Conservation (phyloP, 2,888 invertebrate genomes). For the Rotaria sp. region DNA sequence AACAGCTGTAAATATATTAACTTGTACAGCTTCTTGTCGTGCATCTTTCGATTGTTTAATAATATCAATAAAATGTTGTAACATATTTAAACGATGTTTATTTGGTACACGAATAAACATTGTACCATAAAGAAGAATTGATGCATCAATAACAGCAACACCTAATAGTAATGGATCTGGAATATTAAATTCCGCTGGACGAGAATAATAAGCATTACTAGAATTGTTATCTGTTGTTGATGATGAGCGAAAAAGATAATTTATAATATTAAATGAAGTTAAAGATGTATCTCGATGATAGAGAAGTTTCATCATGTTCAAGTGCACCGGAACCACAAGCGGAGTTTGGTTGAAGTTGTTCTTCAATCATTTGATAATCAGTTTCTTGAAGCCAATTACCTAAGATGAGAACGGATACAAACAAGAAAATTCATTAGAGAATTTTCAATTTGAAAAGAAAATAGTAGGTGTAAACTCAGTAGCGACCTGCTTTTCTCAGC, state of each 20-base stretch:
- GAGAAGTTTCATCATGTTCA: slow-evolving; percentile 88
- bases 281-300: slow-evolving; percentile 58
- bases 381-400: slow-evolving; percentile 78
- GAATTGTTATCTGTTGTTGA: not conserved
- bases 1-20: slow-evolving; percentile 89
- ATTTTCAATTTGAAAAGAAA: too few relatives aligned
- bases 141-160: slow-evolving; percentile 88
- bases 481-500: too few relatives aligned
- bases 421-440: too few relatives aligned
- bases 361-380: slow-evolving; percentile 89
- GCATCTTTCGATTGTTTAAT: slow-evolving; percentile 65
- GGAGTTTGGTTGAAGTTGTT: slow-evolving; percentile 89
- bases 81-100: slow-evolving; percentile 91
- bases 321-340: slow-evolving; percentile 89
- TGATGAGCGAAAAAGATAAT: slow-evolving; percentile 1
- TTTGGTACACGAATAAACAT: slow-evolving; percentile 82
- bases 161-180: slow-evolving; percentile 70
- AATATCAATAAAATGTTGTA: slow-evolving; percentile 90
- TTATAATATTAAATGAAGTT: not conserved
- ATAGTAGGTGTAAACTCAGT: too few relatives aligned
- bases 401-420: too few relatives aligned
- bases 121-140: slow-evolving; percentile 81
- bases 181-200: slow-evolving; percentile 46
- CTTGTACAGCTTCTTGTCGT: slow-evolving; percentile 83
- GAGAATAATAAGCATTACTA: slow-evolving; percentile 42